Percentiles rank a stretch among this genome's conserved stretches.
Conservation (phyloP, 2,797 vertebrate species). For the Erithacus rubecula region DNA sequence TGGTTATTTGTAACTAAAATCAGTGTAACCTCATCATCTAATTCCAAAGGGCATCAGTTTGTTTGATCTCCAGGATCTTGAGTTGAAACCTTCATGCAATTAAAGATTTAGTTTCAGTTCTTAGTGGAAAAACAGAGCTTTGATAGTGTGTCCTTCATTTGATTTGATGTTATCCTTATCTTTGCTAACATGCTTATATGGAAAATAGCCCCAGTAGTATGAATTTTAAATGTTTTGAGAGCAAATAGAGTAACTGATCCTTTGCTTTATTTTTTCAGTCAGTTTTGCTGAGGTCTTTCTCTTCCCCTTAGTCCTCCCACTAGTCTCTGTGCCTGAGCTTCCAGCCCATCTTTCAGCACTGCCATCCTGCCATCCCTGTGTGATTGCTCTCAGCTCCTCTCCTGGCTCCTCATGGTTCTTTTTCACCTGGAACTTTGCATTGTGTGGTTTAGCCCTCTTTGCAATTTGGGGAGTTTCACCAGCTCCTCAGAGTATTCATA, state of each 20-base stretch:
- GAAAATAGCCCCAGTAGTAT: not conserved
- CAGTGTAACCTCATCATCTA: not conserved
- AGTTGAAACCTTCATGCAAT: slow-evolving; percentile 19
- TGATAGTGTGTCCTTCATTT: slow-evolving; percentile 18
- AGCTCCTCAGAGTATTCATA: not conserved
- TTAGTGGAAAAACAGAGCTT: slow-evolving; percentile 12
- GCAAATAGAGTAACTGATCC: not conserved
- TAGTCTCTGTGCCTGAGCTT: not conserved
- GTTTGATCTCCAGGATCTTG: not conserved
- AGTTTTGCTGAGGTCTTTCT: not conserved
- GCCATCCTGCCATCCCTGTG: accelerated
- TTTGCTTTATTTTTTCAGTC: not conserved
- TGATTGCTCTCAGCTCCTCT: not conserved
- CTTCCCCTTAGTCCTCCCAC: not conserved
- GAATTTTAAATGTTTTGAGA: not conserved
- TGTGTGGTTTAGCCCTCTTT: not conserved
- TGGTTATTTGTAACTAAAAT: not conserved
- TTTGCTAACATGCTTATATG: not conserved
- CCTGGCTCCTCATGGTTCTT: not conserved
- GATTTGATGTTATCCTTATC: slow-evolving; percentile 16
- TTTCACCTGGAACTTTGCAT: accelerated
- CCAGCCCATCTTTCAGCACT: not conserved
- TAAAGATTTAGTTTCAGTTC: slow-evolving; percentile 30
- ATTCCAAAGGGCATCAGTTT: not conserved
- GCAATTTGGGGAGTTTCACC: not conserved